Conservation (phyloP, 2,113 vertebrate genomes). For the Prietella phreatophila region DNA sequence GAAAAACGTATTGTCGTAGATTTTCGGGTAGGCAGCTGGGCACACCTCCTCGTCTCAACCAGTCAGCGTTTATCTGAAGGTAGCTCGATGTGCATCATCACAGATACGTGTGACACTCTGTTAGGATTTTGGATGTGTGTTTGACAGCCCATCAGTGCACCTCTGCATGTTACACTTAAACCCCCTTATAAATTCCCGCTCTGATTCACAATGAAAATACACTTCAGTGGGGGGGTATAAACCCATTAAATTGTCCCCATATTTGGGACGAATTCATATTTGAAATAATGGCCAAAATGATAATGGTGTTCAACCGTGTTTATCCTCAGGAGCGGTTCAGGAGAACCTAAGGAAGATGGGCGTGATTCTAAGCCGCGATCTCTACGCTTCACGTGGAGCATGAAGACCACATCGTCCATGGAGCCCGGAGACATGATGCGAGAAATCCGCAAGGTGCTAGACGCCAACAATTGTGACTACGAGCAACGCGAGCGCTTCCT, state of each 20-base stretch:
- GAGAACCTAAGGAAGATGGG: constrained; percentile 46
- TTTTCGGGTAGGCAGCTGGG: neutral
- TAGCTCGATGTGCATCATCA: neutral
- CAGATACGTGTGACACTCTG: neutral
- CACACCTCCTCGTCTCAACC: neutral
- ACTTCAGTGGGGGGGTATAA: neutral
- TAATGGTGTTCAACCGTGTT: neutral
- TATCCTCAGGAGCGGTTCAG: constrained; percentile 47
- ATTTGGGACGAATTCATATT: neutral
- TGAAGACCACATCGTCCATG: constrained; percentile 59
- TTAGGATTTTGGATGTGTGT: neutral
- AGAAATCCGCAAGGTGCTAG: constrained; percentile 86
- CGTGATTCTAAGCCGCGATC: constrained; percentile 54
- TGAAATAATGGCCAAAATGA: neutral
- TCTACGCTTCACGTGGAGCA: constrained; percentile 58
- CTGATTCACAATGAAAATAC: neutral
- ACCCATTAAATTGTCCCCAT: neutral
- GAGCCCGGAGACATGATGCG: constrained; percentile 82
- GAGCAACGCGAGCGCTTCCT: constrained; percentile 87
- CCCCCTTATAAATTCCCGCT: neutral
- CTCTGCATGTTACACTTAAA: neutral
- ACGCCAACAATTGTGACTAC: constrained; percentile 88
- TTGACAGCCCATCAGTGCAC: neutral
- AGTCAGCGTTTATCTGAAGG: neutral
- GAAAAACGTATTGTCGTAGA: no score